phyloP scores from a whole-genome alignment of 2,888 invertebrate genomes.

The Acleris laterana region DNA sequence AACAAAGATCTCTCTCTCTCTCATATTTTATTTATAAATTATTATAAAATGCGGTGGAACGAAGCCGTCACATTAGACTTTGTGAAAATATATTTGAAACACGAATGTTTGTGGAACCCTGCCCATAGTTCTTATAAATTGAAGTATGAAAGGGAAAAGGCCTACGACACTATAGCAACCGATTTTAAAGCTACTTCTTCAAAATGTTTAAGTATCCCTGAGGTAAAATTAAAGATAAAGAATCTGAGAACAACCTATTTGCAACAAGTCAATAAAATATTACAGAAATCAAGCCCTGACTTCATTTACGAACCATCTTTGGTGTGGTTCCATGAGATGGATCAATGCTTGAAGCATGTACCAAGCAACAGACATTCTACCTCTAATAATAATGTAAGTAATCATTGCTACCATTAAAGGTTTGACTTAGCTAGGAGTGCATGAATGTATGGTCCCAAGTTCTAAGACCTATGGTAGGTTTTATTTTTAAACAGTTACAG shows the following conservation, averaged over 20 bases:
- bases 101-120: conserved; percentile 80
- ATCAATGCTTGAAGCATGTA: conserved; percentile 67
- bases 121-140: conserved; percentile 68
- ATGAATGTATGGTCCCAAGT: not conserved
- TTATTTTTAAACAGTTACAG: too few species aligned
- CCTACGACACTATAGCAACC: conserved; percentile 61
- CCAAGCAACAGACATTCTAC: conserved; percentile 57
- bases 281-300: conserved; percentile 68
- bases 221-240: conserved; percentile 79
- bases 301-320: conserved; percentile 68
- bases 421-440: not conserved
- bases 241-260: conserved; percentile 76
- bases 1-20: too few species aligned
- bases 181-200: conserved; percentile 63
- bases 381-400: conserved; percentile 48
- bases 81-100: conserved; percentile 76
- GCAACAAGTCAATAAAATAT: conserved; percentile 77
- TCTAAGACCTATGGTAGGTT: too few species aligned
- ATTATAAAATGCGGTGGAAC: conserved; percentile 70
- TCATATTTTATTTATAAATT: conserved; percentile 1
- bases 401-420: not conserved
- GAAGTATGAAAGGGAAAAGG: conserved; percentile 64
- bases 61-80: conserved; percentile 75
- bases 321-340: conserved; percentile 76
- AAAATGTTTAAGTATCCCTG: conserved; percentile 60